A percentile compares a stretch with the other conserved stretches of the same genome.
Evolutionary conservation across 2,888 invertebrate genomes (phyloP).

Genomic region (Eilema depressum): DNA sequence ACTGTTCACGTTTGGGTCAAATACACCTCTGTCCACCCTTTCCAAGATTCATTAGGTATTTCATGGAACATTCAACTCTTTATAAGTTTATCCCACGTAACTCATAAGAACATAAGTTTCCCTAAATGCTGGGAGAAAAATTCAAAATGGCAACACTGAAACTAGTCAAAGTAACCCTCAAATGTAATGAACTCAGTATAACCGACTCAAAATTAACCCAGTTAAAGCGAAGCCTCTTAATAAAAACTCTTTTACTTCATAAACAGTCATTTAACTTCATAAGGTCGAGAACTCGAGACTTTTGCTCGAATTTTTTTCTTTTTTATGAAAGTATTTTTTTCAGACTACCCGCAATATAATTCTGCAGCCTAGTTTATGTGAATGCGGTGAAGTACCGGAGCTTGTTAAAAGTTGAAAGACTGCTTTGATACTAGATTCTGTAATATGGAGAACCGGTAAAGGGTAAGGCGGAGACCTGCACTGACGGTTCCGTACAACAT

Average conservation of each 20-base stretch:
- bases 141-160: neutral
- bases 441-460: neutral
- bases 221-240: conserved; percentile 31
- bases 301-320: conserved; percentile 21
- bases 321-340: conserved; percentile 19
- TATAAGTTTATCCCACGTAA: too few relatives aligned
- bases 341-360: conserved; percentile 24
- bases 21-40: too few relatives aligned
- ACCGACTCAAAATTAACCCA: conserved; percentile 35
- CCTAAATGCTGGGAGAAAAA: neutral
- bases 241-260: conserved; percentile 37
- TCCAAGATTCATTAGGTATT: too few relatives aligned
- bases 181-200: conserved; percentile 40
- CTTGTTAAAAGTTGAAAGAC: conserved; percentile 26
- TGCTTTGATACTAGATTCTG: neutral
- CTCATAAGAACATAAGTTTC: neutral
- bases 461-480: neutral
- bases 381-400: conserved; percentile 26
- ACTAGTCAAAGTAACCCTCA: conserved; percentile 4
- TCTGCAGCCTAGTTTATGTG: conserved; percentile 16
- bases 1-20: too few relatives aligned
- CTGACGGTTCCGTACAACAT: neutral
- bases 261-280: conserved; percentile 39
- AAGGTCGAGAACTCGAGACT: conserved; percentile 35
- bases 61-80: too few relatives aligned